Evolutionary conservation across 1,140 invertebrate species (phyloP).

Genomic region (Aphelenchoides besseyi): DNA sequence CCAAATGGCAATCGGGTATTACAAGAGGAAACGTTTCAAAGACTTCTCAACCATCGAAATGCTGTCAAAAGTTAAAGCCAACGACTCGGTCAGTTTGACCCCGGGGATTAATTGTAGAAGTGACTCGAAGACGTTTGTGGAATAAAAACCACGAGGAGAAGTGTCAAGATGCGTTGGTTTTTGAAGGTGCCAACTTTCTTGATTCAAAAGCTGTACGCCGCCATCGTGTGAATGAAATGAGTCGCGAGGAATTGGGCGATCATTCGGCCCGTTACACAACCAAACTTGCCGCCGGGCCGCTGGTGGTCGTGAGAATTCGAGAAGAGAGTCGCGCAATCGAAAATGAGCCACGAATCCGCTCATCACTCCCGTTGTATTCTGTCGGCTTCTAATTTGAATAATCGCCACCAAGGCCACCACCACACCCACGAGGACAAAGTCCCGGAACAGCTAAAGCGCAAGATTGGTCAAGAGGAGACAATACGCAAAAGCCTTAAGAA

Average conservation of each 20-base stretch:
- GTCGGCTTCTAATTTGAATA: not conserved
- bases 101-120: not conserved
- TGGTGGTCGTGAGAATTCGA: not conserved
- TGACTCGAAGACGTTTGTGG: not conserved
- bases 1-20: not conserved
- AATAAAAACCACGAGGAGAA: not conserved
- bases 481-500: not conserved
- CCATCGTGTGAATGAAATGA: not conserved
- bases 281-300: not conserved
- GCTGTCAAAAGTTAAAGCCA: not conserved
- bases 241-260: not conserved
- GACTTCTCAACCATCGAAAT: slow-evolving; percentile 3
- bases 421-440: not conserved
- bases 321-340: not conserved
- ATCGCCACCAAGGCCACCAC: not conserved
- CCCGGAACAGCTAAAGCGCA: not conserved
- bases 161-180: not conserved
- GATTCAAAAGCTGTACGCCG: not conserved
- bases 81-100: not conserved
- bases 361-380: not conserved
- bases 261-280: not conserved
- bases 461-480: not conserved
- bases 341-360: not conserved
- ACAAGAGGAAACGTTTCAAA: not conserved
- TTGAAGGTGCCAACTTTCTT: not conserved